Conservation (phyloP, 2,113 vertebrate genomes). For the Pygoscelis adeliae region DNA sequence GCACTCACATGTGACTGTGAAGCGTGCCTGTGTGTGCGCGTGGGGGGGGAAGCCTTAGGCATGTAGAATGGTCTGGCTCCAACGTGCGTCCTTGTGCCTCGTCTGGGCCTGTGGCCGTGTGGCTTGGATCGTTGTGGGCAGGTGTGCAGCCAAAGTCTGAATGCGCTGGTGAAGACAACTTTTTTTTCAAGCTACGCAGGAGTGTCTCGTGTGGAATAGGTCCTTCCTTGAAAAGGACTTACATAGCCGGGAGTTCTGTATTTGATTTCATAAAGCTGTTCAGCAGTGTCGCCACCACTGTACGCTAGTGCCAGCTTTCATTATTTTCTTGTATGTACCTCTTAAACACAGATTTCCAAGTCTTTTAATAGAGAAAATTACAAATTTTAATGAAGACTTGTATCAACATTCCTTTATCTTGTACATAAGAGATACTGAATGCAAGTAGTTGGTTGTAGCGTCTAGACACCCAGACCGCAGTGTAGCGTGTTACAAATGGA, state of each 20-base stretch:
- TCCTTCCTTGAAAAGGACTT: background rate
- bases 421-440: background rate
- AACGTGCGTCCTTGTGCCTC: accelerated
- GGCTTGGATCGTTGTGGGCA: background rate
- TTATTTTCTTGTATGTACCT: background rate
- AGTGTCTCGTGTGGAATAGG: no score
- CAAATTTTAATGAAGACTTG: background rate
- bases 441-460: background rate
- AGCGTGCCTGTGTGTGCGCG: background rate
- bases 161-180: accelerated
- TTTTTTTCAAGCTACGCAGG: background rate
- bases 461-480: background rate
- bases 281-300: background rate
- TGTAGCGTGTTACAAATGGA: background rate
- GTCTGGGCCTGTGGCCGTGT: background rate
- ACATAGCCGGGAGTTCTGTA: accelerated
- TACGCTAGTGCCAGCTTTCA: background rate
- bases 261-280: background rate
- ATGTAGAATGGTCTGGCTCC: accelerated
- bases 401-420: background rate
- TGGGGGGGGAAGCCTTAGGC: background rate
- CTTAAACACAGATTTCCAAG: background rate
- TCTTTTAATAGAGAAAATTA: background rate
- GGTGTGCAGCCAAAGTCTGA: background rate
- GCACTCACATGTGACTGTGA: accelerated